A percentile compares a stretch with the other conserved stretches of the same genome.
Evolutionary conservation across 1,140 invertebrate species (phyloP).

Genomic region (Bactericera cockerelli): DNA sequence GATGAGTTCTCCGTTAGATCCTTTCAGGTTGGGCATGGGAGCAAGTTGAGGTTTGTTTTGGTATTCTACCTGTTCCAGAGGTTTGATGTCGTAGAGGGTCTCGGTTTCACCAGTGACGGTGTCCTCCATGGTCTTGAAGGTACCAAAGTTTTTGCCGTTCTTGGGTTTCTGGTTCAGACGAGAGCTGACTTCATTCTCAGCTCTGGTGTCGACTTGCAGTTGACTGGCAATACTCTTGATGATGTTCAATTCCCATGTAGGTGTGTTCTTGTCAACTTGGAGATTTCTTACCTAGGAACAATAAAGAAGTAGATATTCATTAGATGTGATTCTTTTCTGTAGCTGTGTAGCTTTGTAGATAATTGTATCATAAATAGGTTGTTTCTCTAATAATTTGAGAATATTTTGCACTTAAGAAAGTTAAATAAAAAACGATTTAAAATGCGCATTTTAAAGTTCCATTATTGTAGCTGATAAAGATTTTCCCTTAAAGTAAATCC

Average conservation of each 20-base stretch:
- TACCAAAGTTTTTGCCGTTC: slow-evolving; percentile 18
- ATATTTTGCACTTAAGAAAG: no score
- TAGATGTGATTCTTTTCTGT: not conserved
- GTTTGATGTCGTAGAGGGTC: slow-evolving; percentile 25
- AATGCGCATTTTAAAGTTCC: no score
- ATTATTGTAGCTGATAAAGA: no score
- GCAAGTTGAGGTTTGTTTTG: slow-evolving; percentile 21
- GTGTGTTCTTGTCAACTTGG: slow-evolving; percentile 32
- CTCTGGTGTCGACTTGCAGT: slow-evolving; percentile 21
- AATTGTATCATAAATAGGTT: no score
- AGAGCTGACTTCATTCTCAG: slow-evolving; percentile 18
- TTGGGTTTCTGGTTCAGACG: slow-evolving; percentile 18
- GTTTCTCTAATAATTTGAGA: no score
- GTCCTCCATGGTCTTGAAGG: slow-evolving; percentile 27
- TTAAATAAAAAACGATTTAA: no score
- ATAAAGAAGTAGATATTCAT: not conserved
- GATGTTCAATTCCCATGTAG: slow-evolving; percentile 44
- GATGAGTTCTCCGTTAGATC: slow-evolving; percentile 34
- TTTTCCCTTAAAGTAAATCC: no score
- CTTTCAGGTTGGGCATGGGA: slow-evolving; percentile 24
- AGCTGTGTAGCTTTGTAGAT: no score
- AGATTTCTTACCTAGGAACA: slow-evolving; percentile 31
- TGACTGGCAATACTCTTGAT: slow-evolving; percentile 44
- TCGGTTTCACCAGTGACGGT: slow-evolving; percentile 28
- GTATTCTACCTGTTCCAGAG: slow-evolving; percentile 18